phyloP scores from a whole-genome alignment of 2,888 invertebrate genomes.

The Drosophila pseudotakahashii region DNA sequence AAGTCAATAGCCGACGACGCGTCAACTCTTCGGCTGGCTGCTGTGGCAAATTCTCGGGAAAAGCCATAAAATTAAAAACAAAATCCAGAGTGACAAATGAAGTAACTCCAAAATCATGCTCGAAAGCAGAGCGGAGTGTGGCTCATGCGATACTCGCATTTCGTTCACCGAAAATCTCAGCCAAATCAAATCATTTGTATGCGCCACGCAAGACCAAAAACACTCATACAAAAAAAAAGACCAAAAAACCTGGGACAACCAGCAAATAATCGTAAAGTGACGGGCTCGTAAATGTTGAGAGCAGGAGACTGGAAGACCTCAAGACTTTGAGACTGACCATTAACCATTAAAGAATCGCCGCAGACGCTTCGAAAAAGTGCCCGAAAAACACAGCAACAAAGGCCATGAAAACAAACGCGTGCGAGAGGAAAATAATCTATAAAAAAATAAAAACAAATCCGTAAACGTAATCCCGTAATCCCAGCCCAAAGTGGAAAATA shows the following conservation, averaged over 20 bases:
- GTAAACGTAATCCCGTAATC: constrained; percentile 25
- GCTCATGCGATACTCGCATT: constrained; percentile 40
- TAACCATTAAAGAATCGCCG: constrained; percentile 56
- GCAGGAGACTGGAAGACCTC: constrained; percentile 44
- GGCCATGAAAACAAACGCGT: constrained; percentile 48
- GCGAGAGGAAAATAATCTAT: constrained; percentile 45
- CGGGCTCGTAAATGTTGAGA: constrained; percentile 78
- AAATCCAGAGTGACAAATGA: constrained; percentile 74
- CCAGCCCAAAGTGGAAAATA: constrained; percentile 3
- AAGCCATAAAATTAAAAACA: constrained; percentile 67
- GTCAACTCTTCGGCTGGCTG: constrained; percentile 38
- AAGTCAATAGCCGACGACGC: constrained; percentile 72
- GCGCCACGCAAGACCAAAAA: constrained; percentile 76
- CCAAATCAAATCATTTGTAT: constrained; percentile 82
- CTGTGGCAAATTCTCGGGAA: constrained; percentile 72
- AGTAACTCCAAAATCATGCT: constrained; percentile 72
- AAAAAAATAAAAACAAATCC: constrained; percentile 33
- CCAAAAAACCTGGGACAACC: constrained; percentile 12
- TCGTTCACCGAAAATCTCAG: constrained; percentile 64
- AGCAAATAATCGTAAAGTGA: constrained; percentile 71
- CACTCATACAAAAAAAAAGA: constrained; percentile 5
- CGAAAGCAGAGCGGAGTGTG: constrained; percentile 65
- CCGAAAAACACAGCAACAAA: constrained; percentile 15
- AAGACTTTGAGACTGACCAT: constrained; percentile 38
- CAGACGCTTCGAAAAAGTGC: constrained; percentile 24